Evolutionary conservation across 2,113 vertebrate genomes (phyloP), one percentile per base, ranked within the genome.

Genomic region (Sorex fumeus): DNA sequence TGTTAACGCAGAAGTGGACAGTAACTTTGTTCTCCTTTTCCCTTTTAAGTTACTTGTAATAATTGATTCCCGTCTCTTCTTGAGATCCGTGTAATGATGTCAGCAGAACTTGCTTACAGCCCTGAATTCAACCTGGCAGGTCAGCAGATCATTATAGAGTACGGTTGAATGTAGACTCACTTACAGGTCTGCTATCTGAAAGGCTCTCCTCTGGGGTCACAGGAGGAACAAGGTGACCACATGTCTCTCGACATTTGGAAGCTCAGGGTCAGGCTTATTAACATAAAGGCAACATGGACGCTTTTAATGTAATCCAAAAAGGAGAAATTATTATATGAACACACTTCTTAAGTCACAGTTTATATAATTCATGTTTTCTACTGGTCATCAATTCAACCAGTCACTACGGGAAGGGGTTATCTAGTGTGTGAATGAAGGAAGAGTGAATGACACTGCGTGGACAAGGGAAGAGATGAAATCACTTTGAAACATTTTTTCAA

Each of bases 281-380:
- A 18, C 10, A 60, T 1, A 25, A 50, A 12, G 47, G 34, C 2
- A 67, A 1, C 18, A 53, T 0, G 8, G 15, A 18, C 3, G 2
- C 40, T 70, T 82, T 71, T 60, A 62, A 8, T 79, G 6, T 2
- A 36, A 16, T 15, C 40, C 34, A 60, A 19, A 57, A 0, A 8
- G 18, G 57, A 60, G 0, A 75, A 60, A 16, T 76, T 50, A 9
- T 43, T 13, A 80, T 5, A 8, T 25, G 4, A 4, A 21, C 81
- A 6, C 18, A 40, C 5, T 79, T 91, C 80, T 80, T 11, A 64
- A 40, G 6, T 47, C 28, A 72, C 10, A 34, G 9, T 7, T 87
- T 91, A 4, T 5, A 53, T 40, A 40, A 40, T 40, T 53, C 28
- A 30, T 72, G 36, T n/a, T 72, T 3, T 8, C 50, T 77, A 11